These are phyloP conservation scores for Orbicella faveolata DNA, from an alignment of 64 coral and sea anemone genomes.

Conservation along the genomic window DNA sequence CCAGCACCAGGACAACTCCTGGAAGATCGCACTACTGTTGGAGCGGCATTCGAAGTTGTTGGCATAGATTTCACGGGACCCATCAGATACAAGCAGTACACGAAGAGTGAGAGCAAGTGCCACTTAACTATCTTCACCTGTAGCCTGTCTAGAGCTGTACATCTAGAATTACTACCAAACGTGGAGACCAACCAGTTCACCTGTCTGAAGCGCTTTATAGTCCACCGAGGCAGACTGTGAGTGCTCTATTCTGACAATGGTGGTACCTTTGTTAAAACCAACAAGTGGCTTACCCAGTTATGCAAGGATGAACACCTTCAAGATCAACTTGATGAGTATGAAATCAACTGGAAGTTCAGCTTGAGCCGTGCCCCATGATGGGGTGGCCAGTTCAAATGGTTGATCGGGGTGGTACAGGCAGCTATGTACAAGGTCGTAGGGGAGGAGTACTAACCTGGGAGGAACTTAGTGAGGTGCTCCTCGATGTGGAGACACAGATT, in stretches of 20 bases:
- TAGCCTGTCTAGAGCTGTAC: constrained; percentile 66
- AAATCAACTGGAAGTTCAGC: constrained; percentile 51
- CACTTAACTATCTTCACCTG: constrained; percentile 67
- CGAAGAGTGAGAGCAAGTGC: constrained; percentile 38
- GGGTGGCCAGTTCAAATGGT: constrained; percentile 45
- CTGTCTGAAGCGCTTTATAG: constrained; percentile 32
- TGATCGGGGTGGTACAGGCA: constrained; percentile 5
- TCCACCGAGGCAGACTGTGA: constrained; percentile 3
- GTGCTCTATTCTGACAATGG: constrained; percentile 55
- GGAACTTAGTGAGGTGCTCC: constrained; percentile 65
- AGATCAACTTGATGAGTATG: not conserved
- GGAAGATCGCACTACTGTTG: constrained; percentile 4
- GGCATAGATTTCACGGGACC: constrained; percentile 55
- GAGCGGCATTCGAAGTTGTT: constrained; percentile 25
- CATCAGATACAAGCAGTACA: constrained; percentile 34
- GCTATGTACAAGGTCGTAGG: constrained; percentile 44
- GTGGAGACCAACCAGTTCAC: constrained; percentile 30
- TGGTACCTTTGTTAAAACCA: constrained; percentile 26
- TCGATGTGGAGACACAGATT: constrained; percentile 53
- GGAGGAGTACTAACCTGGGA: constrained; percentile 12
- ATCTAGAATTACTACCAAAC: constrained; percentile 55
- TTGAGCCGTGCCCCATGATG: constrained; percentile 52
- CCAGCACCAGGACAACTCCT: not conserved
- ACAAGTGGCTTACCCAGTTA: constrained; percentile 26
- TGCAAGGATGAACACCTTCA: constrained; percentile 31